Conservation (phyloP, 2,113 vertebrate genomes). For the Furnarius figulus region DNA sequence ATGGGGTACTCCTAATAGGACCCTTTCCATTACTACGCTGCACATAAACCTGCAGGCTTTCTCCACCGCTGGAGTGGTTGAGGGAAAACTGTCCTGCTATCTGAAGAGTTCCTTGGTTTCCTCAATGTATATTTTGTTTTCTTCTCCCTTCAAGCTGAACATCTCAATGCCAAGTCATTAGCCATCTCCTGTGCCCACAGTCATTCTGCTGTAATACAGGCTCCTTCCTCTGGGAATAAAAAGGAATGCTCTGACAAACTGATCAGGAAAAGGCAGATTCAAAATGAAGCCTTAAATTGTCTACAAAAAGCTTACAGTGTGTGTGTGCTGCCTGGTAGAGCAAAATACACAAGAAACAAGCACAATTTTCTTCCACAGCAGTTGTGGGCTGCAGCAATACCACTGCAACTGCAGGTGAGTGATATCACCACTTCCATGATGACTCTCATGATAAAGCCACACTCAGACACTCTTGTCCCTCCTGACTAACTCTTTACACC, state of each 20-base stretch:
- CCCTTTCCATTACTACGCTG: rapidly evolving
- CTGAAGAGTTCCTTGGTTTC: not conserved
- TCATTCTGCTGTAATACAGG: not conserved
- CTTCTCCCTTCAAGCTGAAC: not conserved
- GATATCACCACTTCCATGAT: not conserved
- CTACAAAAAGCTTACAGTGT: not conserved
- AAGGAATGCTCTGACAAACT: not conserved
- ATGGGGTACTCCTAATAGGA: not conserved
- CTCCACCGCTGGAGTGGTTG: not conserved
- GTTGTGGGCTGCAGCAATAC: not conserved
- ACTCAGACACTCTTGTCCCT: not conserved
- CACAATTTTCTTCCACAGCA: not conserved
- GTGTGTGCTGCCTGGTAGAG: not conserved
- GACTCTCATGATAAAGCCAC: not conserved
- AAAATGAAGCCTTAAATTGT: not conserved
- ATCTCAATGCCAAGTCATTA: not conserved
- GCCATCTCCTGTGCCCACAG: rapidly evolving
- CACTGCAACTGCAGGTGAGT: not conserved
- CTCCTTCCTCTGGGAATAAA: not conserved
- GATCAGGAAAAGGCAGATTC: not conserved
- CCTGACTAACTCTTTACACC: not conserved
- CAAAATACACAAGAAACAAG: not conserved
- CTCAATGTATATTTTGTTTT: not conserved
- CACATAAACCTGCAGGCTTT: not conserved
- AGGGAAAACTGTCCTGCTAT: not conserved